Evolutionary conservation across 2,113 vertebrate species (phyloP).

Genomic region (Rana temporaria): DNA sequence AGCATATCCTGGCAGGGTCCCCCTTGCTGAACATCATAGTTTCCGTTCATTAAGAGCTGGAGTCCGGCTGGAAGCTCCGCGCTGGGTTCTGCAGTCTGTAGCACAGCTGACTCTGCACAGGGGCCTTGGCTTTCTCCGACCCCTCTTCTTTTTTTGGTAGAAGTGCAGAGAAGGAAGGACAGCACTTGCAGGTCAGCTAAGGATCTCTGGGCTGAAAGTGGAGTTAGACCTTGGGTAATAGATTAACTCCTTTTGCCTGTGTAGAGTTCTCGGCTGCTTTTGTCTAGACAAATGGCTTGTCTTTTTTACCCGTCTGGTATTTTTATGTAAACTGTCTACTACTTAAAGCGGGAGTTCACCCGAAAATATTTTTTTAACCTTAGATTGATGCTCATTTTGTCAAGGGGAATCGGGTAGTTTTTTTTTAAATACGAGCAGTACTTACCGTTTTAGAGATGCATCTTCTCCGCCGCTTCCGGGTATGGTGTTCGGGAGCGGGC

Average conservation of each 20-base stretch:
- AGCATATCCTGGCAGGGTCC: conserved; percentile 53
- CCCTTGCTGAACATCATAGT: conserved; percentile 54
- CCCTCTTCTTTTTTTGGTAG: conserved; percentile 3
- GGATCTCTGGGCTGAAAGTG: background rate
- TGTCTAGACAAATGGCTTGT: no score
- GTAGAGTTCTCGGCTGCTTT: no score
- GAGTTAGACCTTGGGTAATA: background rate
- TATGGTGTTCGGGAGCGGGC: no score
- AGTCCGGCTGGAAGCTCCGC: conserved; percentile 43
- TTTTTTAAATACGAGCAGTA: no score
- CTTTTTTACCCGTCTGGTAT: no score
- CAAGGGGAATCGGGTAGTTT: no score
- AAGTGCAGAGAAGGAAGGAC: conserved; percentile 30
- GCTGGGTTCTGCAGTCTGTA: conserved; percentile 30
- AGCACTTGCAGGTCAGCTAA: conserved; percentile 20
- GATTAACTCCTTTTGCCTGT: background rate
- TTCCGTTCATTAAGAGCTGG: conserved; percentile 58
- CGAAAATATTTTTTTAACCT: no score
- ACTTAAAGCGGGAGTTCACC: no score
- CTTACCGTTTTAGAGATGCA: no score
- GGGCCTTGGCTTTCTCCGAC: conserved; percentile 17
- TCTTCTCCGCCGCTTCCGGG: no score
- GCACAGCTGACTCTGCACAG: conserved; percentile 54
- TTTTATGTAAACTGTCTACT: no score
- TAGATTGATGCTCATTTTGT: no score